A percentile compares a stretch with the other conserved stretches of the same genome.
phyloP scores from a whole-genome alignment of 2,113 vertebrate genomes.

The Crotalus helleri region DNA sequence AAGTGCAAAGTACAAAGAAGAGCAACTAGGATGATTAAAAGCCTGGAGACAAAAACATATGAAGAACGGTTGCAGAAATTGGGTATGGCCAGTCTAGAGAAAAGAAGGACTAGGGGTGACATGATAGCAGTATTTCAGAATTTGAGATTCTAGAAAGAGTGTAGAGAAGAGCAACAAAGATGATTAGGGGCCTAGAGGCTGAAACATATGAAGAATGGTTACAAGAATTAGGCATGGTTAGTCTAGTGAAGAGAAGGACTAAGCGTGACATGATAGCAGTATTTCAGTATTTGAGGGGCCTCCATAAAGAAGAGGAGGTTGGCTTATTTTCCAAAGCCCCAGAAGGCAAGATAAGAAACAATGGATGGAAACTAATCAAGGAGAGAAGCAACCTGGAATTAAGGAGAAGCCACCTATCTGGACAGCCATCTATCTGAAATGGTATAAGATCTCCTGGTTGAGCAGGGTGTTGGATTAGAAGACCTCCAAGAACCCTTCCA shows the following conservation, averaged over 20 bases:
- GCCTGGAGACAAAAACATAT: neutral
- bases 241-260: neutral
- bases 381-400: neutral
- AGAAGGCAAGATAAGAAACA: neutral
- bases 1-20: neutral
- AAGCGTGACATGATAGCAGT: neutral
- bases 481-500: neutral
- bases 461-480: no score
- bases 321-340: neutral
- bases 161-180: neutral
- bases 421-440: no score
- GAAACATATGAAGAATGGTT: neutral
- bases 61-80: neutral
- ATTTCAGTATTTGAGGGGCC: neutral
- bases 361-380: neutral
- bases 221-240: neutral
- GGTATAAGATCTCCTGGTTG: no score
- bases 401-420: neutral
- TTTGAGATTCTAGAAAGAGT: neutral
- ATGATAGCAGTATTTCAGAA: neutral
- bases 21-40: neutral
- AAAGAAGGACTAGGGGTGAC: neutral
- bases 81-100: neutral
- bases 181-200: neutral
- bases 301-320: neutral